Evolutionary conservation across 2,888 invertebrate genomes (phyloP).

Genomic region (Oithona nana): DNA sequence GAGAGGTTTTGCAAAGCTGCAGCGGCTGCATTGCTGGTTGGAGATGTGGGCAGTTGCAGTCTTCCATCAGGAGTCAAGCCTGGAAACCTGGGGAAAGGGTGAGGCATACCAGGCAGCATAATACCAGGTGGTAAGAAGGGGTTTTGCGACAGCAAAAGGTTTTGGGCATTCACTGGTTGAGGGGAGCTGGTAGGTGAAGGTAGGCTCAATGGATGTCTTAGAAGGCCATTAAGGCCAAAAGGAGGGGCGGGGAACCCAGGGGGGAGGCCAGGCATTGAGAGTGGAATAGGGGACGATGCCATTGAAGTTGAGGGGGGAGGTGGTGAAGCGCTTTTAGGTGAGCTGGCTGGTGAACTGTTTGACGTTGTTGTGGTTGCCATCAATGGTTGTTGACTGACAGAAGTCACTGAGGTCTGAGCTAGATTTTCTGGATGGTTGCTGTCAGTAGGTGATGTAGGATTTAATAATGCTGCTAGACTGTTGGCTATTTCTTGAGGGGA

Average conservation of each 20-base stretch:
- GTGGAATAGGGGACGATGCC: slow-evolving; percentile 22
- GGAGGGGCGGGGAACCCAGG: background rate
- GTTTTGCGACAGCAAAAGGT: background rate
- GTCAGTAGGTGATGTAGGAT: no score
- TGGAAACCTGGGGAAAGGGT: background rate
- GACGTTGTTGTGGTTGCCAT: slow-evolving; percentile 13
- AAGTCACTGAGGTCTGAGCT: no score
- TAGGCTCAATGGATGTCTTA: slow-evolving; percentile 21
- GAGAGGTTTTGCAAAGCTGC: background rate
- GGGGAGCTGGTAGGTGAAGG: slow-evolving; percentile 23
- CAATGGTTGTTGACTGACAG: no score
- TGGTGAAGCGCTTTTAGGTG: background rate
- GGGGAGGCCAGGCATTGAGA: background rate
- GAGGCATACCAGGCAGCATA: slow-evolving; percentile 19
- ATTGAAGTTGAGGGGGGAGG: slow-evolving; percentile 25
- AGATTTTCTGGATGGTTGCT: no score
- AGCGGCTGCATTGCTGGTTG: background rate
- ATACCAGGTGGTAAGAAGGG: slow-evolving; percentile 20
- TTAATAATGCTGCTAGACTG: no score
- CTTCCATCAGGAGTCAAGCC: background rate
- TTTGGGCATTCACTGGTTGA: slow-evolving; percentile 19
- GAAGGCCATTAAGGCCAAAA: slow-evolving; percentile 21
- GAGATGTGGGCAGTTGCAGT: background rate
- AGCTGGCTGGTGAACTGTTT: slow-evolving; percentile 12
- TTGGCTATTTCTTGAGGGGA: no score